Conservation (phyloP, 2,888 invertebrate species). For the Rhaphigaster nebulosa region DNA sequence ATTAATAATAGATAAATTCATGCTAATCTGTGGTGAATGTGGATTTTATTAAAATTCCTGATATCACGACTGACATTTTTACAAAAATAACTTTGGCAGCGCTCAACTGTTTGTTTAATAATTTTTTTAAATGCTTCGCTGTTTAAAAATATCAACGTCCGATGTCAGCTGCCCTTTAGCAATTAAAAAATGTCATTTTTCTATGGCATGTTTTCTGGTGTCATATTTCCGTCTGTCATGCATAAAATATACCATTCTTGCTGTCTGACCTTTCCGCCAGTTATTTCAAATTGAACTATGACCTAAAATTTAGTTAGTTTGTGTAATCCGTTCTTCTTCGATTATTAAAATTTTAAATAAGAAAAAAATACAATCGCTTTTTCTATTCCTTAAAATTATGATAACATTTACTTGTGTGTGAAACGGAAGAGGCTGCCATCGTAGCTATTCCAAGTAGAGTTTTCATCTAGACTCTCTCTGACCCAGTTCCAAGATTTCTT, state of each 20-base stretch:
- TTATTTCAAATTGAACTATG: background rate
- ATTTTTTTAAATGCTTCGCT: no score
- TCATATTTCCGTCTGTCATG: background rate
- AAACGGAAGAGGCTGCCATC: background rate
- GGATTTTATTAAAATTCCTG: no score
- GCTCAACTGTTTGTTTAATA: no score
- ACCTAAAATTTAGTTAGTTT: background rate
- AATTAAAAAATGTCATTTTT: background rate
- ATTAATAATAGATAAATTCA: no score
- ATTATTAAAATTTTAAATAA: background rate
- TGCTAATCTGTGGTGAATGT: no score
- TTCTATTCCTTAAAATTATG: background rate
- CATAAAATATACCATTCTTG: background rate
- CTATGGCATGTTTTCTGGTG: no score
- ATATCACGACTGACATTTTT: no score
- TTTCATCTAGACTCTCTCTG: background rate
- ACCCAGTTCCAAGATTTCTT: background rate
- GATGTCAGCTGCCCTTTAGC: no score
- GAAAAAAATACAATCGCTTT: background rate
- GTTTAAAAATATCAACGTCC: background rate
- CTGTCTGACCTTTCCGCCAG: background rate
- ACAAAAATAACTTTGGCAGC: no score
- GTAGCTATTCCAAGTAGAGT: background rate
- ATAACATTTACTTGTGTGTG: background rate
- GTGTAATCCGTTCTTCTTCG: background rate